Percentiles rank a stretch among this genome's conserved stretches.
phyloP scores from a whole-genome alignment of 1,140 invertebrate species.

The Procambarus virginalis region DNA sequence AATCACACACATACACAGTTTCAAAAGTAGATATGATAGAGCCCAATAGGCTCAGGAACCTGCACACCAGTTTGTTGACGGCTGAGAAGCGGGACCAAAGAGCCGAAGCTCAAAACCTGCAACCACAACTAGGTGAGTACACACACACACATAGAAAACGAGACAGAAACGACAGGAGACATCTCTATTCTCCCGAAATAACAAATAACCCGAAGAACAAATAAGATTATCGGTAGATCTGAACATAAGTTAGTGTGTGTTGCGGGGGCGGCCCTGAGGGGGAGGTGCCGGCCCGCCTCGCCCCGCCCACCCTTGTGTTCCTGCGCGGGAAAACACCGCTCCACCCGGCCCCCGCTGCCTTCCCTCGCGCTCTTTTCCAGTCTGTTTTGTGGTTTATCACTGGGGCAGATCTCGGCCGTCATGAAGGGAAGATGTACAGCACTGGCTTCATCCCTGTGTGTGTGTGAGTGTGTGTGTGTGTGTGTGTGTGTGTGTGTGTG shows the following conservation, averaged over 20 bases:
- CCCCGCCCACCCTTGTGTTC: slow-evolving; percentile 36
- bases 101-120: no score
- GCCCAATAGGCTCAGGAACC: no score
- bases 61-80: no score
- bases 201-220: background rate
- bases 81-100: no score
- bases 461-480: background rate
- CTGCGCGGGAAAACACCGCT: slow-evolving; percentile 34
- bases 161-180: background rate
- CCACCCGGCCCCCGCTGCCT: background rate
- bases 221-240: background rate
- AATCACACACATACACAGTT: no score
- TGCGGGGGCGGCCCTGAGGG: background rate
- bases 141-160: slow-evolving; percentile 17
- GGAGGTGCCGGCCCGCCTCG: background rate
- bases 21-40: no score
- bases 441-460: background rate
- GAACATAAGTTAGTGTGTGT: background rate
- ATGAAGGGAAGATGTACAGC: slow-evolving; percentile 16
- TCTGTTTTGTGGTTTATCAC: background rate
- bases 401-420: slow-evolving; percentile 39
- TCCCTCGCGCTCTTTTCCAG: no score
- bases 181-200: background rate
- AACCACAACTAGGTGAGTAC: background rate
- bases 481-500: slow-evolving; percentile 3